phyloP scores from a whole-genome alignment of 2,888 invertebrate species.

The Thymelicus lineola region DNA sequence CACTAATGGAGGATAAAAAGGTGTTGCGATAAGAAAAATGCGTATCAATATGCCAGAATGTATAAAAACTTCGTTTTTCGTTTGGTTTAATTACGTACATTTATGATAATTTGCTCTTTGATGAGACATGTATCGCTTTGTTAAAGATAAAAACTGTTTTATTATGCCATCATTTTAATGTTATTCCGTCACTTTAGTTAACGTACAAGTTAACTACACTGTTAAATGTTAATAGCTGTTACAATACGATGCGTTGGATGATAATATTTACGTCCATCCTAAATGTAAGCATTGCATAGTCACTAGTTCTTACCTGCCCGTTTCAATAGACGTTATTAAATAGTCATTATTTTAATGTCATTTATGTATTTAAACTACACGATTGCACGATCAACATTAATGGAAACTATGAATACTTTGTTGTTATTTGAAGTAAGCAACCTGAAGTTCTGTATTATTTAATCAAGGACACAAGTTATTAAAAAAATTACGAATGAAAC shows the following conservation, averaged over 20 bases:
- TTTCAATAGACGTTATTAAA: background rate
- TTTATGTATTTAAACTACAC: background rate
- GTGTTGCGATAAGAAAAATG: conserved; percentile 14
- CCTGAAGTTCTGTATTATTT: no score
- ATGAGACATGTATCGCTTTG: conserved; percentile 20
- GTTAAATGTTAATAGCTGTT: conserved; percentile 4
- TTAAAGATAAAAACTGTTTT: conserved; percentile 17
- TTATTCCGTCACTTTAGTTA: background rate
- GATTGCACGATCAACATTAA: no score
- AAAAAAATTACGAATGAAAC: no score
- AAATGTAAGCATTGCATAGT: no score
- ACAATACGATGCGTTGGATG: conserved; percentile 10
- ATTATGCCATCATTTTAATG: conserved; percentile 17
- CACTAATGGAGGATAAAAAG: conserved; percentile 18
- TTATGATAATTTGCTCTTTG: conserved; percentile 3
- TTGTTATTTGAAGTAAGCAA: no score
- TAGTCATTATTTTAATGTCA: background rate
- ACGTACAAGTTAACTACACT: background rate
- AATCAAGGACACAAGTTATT: no score
- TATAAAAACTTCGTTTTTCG: conserved; percentile 9
- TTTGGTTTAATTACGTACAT: conserved; percentile 1
- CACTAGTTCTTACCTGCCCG: no score
- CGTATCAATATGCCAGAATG: conserved; percentile 23
- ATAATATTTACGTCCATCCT: no score
- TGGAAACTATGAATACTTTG: no score